Evolutionary conservation across 23 tunicate species (phyloP), one percentile per base, ranked within the genome.

Genomic region (Styela plicata): DNA sequence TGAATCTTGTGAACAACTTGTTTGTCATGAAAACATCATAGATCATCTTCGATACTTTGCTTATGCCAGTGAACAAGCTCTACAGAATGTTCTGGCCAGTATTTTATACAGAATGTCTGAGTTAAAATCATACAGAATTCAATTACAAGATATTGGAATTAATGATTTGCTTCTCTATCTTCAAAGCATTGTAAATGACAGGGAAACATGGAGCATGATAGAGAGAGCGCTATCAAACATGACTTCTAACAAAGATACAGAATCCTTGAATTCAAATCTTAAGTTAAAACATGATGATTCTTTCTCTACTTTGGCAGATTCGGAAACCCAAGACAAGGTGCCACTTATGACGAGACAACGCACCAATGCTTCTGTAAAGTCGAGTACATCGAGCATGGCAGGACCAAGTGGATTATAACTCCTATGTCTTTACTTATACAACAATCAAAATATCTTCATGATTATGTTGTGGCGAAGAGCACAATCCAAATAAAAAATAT

Each of bases 131-230:
- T 80, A 83, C 81, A 91, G 91, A 62, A 74, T 73, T 37, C 83
- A 69, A 37, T 79, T 91, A 70, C 26, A 79, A 27, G 30, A 84
- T 23, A 83, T 83, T 36, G 97, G 90, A 7, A 79, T 91, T 36
- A 82, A 53, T 26, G 97, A 91, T 28, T 87, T 91, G 57, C 86
- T 91, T 0, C 37, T 78, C n/a, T 91, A 79, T 75, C 80, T 91
- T 2, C 91, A 91, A 84, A 87, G 80, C 34, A 33, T 88, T 2
- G 31, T 79, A 31, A 80, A 10, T 74, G 97, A 91, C 3, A 64
- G 91, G 34, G 91, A 91, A 25, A 61, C 91, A 3, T 91, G 97
- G 97, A 91, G 87, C 57, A 17, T 87, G 68, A 80, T 80, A 31
- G 97, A 86, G 18, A 80, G 80, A 44, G 91, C 91, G 3, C 66